phyloP scores from a whole-genome alignment of 2,888 invertebrate genomes.

The Coelinius sp. region DNA sequence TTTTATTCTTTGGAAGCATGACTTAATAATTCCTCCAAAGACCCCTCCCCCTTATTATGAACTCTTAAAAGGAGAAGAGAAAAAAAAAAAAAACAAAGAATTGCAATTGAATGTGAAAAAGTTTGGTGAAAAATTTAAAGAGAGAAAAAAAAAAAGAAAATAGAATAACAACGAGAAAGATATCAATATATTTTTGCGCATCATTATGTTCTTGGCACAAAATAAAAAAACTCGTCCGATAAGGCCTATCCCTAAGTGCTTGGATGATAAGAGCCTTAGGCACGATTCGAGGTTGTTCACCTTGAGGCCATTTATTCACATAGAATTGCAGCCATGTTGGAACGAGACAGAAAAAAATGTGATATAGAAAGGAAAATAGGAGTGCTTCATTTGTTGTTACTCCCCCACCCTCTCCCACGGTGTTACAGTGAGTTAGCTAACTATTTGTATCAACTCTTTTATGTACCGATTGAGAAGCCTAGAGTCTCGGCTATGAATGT shows the following conservation, averaged over 20 bases:
- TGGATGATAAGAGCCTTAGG: slow-evolving; percentile 64
- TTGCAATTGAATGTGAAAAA: too few species aligned
- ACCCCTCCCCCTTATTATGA: too few species aligned
- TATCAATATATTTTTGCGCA: slow-evolving; percentile 29
- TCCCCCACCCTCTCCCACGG: background rate
- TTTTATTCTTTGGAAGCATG: slow-evolving; percentile 58
- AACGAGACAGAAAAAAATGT: background rate
- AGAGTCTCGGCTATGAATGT: slow-evolving; percentile 7
- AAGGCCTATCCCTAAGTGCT: slow-evolving; percentile 57
- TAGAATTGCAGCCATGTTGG: background rate
- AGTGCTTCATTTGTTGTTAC: background rate
- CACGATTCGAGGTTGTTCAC: slow-evolving; percentile 69
- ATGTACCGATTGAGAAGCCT: background rate
- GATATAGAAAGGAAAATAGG: slow-evolving; percentile 11
- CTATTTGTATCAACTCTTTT: background rate
- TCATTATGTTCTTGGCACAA: slow-evolving; percentile 39
- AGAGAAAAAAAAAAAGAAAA: background rate
- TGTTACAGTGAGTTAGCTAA: background rate
- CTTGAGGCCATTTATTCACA: slow-evolving; percentile 51
- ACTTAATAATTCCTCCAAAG: slow-evolving; percentile 33
- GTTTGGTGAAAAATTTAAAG: too few species aligned
- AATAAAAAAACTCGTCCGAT: slow-evolving; percentile 52
- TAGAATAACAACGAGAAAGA: slow-evolving; percentile 15
- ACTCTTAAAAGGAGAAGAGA: too few species aligned
- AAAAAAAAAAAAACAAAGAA: background rate